Evolutionary conservation across 2,113 vertebrate species (phyloP).

Genomic region (Perca fluviatilis): DNA sequence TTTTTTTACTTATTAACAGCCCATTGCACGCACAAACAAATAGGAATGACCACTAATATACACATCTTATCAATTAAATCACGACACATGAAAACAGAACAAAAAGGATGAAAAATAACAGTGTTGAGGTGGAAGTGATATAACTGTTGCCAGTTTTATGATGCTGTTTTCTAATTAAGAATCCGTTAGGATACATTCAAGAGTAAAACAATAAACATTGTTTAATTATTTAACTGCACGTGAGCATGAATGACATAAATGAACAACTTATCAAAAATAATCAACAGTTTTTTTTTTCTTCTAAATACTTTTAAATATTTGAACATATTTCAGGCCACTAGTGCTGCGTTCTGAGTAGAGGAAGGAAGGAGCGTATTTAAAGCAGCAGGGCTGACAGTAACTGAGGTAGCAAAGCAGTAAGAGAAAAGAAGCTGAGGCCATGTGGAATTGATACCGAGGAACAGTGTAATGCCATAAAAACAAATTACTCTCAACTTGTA

Average conservation of each 20-base stretch:
- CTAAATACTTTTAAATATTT: neutral
- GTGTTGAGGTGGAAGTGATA: conserved; percentile 20
- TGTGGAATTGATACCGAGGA: conserved; percentile 7
- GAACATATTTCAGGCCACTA: conserved; percentile 39
- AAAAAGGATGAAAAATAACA: neutral
- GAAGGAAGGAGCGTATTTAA: conserved; percentile 27
- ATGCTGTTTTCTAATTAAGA: neutral
- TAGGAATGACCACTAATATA: neutral
- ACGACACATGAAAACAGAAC: neutral
- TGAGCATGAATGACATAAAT: neutral
- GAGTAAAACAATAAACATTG: conserved; percentile 21
- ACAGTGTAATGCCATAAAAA: conserved; percentile 33
- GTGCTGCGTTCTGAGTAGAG: conserved; percentile 28
- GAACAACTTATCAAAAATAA: neutral
- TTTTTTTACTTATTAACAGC: conserved; percentile 20
- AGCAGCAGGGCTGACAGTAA: conserved; percentile 35
- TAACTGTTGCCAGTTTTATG: conserved; percentile 4
- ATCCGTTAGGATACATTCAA: conserved; percentile 37
- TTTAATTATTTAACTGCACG: conserved; percentile 23
- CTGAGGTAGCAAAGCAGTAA: conserved; percentile 58
- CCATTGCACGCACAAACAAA: conserved; percentile 32
- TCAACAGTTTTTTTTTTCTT: neutral
- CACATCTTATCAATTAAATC: neutral
- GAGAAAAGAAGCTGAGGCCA: conserved; percentile 5
- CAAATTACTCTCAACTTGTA: neutral